Evolutionary conservation across 2,888 invertebrate genomes (phyloP), one percentile per base, ranked within the genome.

Genomic region (Listrodromus nycthemerus): DNA sequence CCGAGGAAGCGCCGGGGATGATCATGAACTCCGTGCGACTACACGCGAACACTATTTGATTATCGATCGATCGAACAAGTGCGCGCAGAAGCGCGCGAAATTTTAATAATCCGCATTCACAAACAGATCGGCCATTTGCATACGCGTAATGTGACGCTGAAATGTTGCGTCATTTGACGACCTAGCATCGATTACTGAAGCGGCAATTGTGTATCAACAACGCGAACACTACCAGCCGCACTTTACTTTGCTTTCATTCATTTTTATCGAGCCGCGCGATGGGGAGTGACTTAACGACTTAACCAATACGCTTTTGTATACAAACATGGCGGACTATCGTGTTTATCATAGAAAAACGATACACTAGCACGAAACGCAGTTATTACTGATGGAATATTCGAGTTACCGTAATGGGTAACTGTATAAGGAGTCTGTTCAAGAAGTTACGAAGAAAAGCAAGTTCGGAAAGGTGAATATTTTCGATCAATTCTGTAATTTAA

Each of bases 341-440:
- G 65, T 69, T 80, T 74, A 79, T 66, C n/a, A 41, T 16, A n/a
- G 58, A 73, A 71, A 55, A 81, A 50, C 13, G 37, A 37, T 19
- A 30, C 37, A 67, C 45, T 48, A 69, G 55, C 33, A 52, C 65
- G 58, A 21, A 24, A 50, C 50, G 41, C 19, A 16, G 21, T 30
- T 33, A 13, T 67, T 37, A 41, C 75, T 37, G 1, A 75, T 79
- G 78, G 67, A 75, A 75, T 37, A 78, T 77, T 69, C 41, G 50
- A 16, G 30, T 69, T 77, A 69, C n/a, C 65, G 52, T 74, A 80
- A 91, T 91, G 91, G 91, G 89, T 41, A 91, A 90, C 80, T 91
- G 91, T 66, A 78, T 91, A 75, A 86, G 89, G 74, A 86, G 77
- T 16, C 33, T 89, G 30, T 58, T 91, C 33, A 89, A 79, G 80